These are phyloP conservation scores for Mechanitis messenoides DNA, from an alignment of 2,888 invertebrate species.

Conservation along the genomic window DNA sequence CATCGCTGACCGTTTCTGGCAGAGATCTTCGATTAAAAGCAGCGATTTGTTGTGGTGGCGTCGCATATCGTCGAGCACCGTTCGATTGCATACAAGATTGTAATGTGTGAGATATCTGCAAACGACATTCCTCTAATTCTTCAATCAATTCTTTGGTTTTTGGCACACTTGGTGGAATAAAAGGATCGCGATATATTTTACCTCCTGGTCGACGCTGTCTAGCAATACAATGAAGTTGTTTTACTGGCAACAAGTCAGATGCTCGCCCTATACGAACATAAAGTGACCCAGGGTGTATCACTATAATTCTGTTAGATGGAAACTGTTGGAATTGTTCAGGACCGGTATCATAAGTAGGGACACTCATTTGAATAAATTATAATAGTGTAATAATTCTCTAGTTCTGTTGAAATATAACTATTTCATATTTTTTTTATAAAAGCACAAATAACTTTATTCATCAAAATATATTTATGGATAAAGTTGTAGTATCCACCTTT, in stretches of 20 bases:
- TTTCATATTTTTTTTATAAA: neutral
- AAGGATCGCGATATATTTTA: slow-evolving; percentile 77
- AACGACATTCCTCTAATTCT: slow-evolving; percentile 88
- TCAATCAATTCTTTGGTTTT: slow-evolving; percentile 82
- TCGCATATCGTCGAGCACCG: slow-evolving; percentile 87
- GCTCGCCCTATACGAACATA: slow-evolving; percentile 93
- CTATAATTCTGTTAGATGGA: slow-evolving; percentile 88
- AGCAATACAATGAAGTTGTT: slow-evolving; percentile 90
- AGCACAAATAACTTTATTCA: neutral
- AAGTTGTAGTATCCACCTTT: too few relatives aligned
- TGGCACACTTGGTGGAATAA: slow-evolving; percentile 80
- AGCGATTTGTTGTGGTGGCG: slow-evolving; percentile 92
- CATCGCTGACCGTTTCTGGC: slow-evolving; percentile 79
- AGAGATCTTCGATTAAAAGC: slow-evolving; percentile 88
- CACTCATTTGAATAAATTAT: slow-evolving; percentile 45
- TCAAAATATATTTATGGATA: too few relatives aligned
- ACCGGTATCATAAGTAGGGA: slow-evolving; percentile 57
- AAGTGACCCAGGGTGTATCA: slow-evolving; percentile 96
- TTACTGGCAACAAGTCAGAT: slow-evolving; percentile 90
- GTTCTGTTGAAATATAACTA: neutral
- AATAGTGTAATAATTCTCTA: neutral
- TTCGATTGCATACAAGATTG: slow-evolving; percentile 91
- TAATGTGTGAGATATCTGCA: slow-evolving; percentile 90
- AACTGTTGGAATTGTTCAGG: slow-evolving; percentile 78
- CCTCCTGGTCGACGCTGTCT: slow-evolving; percentile 78